Evolutionary conservation across 2,113 vertebrate genomes (phyloP).

Genomic region (Noctilio leporinus): DNA sequence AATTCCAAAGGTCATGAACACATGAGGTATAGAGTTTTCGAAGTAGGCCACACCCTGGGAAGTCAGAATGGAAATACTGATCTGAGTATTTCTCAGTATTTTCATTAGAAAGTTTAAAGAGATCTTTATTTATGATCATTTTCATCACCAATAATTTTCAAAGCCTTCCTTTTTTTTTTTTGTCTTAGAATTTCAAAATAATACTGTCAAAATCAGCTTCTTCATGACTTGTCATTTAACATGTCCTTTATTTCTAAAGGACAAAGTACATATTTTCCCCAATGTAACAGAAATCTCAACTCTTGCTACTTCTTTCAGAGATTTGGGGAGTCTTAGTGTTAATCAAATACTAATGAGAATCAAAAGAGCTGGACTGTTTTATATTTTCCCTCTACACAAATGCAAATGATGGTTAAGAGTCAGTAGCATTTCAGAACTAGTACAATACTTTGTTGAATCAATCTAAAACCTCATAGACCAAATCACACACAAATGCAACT

Average conservation of each 20-base stretch:
- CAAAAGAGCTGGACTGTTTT: constrained; percentile 15
- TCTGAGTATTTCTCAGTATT: constrained; percentile 7
- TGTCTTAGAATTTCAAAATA: constrained; percentile 29
- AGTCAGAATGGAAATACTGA: not conserved
- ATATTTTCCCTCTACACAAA: constrained; percentile 32
- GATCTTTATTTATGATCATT: constrained; percentile 1
- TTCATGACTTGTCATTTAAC: not conserved
- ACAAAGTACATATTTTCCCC: constrained; percentile 23
- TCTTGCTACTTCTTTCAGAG: not conserved
- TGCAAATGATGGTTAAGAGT: constrained; percentile 39
- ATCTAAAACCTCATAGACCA: not conserved
- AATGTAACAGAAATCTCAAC: constrained; percentile 8
- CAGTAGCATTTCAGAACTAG: constrained; percentile 7
- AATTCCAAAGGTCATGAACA: not conserved
- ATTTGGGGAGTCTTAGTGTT: not conserved
- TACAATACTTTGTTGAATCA: not conserved
- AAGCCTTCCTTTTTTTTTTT: constrained; percentile 28
- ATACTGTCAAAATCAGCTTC: not conserved
- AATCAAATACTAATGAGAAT: constrained; percentile 19
- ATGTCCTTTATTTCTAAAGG: not conserved
- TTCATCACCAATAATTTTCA: not conserved
- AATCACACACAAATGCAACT: not conserved
- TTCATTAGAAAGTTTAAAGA: not conserved
- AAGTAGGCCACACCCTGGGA: not conserved
- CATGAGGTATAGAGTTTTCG: not conserved